A percentile compares a stretch with the other conserved stretches of the same genome.
phyloP scores from a whole-genome alignment of 2,888 invertebrate species.

The Brenthis ino region DNA sequence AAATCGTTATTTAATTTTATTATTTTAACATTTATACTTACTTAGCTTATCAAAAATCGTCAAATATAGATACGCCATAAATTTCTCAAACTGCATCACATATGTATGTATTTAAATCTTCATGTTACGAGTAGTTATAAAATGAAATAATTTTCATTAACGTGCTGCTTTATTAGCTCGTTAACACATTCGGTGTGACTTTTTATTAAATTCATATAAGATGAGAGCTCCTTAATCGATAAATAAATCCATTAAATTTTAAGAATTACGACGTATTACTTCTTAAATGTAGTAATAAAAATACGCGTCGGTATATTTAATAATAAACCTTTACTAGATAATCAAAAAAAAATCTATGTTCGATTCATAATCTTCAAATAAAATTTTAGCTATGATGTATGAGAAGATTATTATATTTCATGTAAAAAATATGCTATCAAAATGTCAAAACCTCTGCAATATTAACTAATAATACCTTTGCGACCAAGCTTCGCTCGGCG shows the following conservation, averaged over 20 bases:
- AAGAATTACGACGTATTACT: neutral
- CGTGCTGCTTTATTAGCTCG: conserved; percentile 17
- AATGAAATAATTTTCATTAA: conserved; percentile 12
- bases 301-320: conserved; percentile 10
- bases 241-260: conserved; percentile 16
- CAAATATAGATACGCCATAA: conserved; percentile 24
- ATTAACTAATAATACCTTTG: no score
- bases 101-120: neutral
- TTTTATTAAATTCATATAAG: conserved; percentile 25
- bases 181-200: conserved; percentile 19
- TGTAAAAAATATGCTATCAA: no score
- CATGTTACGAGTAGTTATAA: neutral
- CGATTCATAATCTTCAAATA: no score
- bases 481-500: no score
- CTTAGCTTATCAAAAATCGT: conserved; percentile 35
- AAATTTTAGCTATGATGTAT: no score
- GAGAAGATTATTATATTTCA: no score
- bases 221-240: neutral
- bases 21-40: conserved; percentile 34
- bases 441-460: no score
- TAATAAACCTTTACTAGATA: neutral
- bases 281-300: conserved; percentile 5
- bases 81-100: conserved; percentile 6
- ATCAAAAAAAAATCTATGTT: no score
- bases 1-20: conserved; percentile 23